Evolutionary conservation across 1,140 invertebrate genomes (phyloP).

Genomic region (Ceratosolen fusciceps): DNA sequence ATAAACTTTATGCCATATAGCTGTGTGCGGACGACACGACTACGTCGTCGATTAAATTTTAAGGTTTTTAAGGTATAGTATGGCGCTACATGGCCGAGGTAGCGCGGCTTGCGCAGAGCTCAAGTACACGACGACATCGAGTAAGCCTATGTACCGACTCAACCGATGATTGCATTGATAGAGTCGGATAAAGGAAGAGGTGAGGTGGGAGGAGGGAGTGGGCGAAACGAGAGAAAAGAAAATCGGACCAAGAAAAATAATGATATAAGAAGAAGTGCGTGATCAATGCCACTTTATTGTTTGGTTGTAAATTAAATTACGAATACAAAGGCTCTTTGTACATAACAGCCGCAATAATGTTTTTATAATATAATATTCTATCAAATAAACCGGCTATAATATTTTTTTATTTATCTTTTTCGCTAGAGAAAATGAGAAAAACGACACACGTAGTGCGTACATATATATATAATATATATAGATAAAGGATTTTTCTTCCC

Average conservation of each 20-base stretch:
- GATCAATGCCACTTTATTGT: slow-evolving; percentile 66
- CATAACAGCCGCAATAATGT: slow-evolving; percentile 67
- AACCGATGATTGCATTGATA: no score
- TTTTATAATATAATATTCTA: slow-evolving; percentile 67
- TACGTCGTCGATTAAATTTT: no score
- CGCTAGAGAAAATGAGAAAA: slow-evolving; percentile 50
- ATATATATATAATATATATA: slow-evolving; percentile 49
- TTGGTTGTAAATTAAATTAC: slow-evolving; percentile 67
- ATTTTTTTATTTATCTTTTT: slow-evolving; percentile 52
- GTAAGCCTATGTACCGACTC: no score
- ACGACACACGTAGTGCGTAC: slow-evolving; percentile 42
- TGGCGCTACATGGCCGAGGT: no score
- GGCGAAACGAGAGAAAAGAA: neutral
- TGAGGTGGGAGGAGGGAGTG: neutral
- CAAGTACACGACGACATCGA: no score
- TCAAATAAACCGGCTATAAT: slow-evolving; percentile 67
- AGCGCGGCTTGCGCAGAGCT: no score
- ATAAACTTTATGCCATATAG: no score
- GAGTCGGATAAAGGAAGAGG: neutral
- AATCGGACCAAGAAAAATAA: neutral
- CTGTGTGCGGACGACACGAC: no score
- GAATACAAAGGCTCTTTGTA: slow-evolving; percentile 70
- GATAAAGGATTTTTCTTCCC: slow-evolving; percentile 44
- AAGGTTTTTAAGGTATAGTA: no score
- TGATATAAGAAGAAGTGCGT: slow-evolving; percentile 45